A percentile compares a stretch with the other conserved stretches of the same genome.
These are phyloP conservation scores for Lemur catta DNA, from an alignment of 2,797 vertebrate species.

Conservation along the genomic window DNA sequence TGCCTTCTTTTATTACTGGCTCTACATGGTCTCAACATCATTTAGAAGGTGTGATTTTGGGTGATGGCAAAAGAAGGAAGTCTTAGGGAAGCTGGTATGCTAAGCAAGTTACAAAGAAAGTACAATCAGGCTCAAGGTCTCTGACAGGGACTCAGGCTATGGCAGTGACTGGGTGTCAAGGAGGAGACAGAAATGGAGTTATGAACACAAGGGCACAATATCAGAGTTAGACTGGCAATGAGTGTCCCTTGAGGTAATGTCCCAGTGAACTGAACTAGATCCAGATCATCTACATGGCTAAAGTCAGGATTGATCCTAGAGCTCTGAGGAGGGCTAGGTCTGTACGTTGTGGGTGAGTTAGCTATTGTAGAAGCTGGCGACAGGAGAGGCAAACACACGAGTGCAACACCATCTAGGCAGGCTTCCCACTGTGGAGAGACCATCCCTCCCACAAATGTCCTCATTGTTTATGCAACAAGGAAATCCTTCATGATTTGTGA, in stretches of 20 bases:
- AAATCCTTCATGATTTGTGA: background rate
- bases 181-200: background rate
- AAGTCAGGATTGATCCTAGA: background rate
- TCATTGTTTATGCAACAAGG: background rate
- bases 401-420: background rate
- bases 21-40: background rate
- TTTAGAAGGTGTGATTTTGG: background rate
- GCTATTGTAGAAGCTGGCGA: background rate
- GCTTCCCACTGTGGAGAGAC: background rate
- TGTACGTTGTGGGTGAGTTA: background rate
- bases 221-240: background rate
- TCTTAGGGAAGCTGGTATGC: background rate
- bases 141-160: background rate
- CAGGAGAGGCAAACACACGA: background rate
- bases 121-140: background rate
- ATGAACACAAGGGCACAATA: background rate
- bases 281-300: background rate
- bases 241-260: background rate
- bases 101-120: background rate
- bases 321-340: background rate
- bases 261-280: background rate
- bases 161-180: background rate
- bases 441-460: background rate
- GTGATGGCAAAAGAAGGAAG: background rate
- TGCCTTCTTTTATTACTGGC: background rate